Evolutionary conservation across 1,140 invertebrate genomes (phyloP), one percentile per base, ranked within the genome.

Genomic region (Pseudobourletiella spinata): DNA sequence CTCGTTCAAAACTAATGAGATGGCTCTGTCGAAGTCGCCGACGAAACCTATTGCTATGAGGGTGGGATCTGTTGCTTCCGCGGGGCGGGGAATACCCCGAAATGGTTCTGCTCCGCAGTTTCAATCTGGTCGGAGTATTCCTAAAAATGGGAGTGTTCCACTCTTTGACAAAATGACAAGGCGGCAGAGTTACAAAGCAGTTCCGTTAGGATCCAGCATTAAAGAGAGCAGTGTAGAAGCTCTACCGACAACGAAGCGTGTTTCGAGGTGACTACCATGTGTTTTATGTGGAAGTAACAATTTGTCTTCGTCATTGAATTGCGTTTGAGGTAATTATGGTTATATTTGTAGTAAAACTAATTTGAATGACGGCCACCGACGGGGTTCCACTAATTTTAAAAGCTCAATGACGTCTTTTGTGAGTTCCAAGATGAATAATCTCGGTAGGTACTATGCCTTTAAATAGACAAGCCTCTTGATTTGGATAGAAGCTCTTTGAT

Each of bases 81-180:
- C 25, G 57, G 42, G 22, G 44, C 29, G 43, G 43, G 43, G 59
- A 25, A 69, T 72, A 14, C 67, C 71, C 18, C 61, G 70, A 57
- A 72, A 71, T 57, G 71, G 63, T 35, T 67, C 64, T 16, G 66
- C 64, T 14, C 66, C 67, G 0, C 64, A 71, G 32, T 70, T 70
- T 44, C 65, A 46, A 28, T 32, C 57, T 6, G 64, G 60, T 8
- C 35, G 61, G 39, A 65, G 51, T 30, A 77, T 91, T 68, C 87
- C 87, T 50, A 91, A 91, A 74, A 91, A 90, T 72, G 87, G 87
- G 22, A 90, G 87, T 2, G 88, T 91, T 48, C 89, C 89, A 1
- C 87, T 89, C 69, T 92, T 91, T 73, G 87, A 88, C 73, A 77
- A 88, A 14, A 86, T 89, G 54, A 26, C 48, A 20, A 57, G 62